Percentiles rank a stretch among this genome's conserved stretches.
These are phyloP conservation scores for Picathartes gymnocephalus DNA, from an alignment of 2,113 vertebrate genomes.

Conservation along the genomic window DNA sequence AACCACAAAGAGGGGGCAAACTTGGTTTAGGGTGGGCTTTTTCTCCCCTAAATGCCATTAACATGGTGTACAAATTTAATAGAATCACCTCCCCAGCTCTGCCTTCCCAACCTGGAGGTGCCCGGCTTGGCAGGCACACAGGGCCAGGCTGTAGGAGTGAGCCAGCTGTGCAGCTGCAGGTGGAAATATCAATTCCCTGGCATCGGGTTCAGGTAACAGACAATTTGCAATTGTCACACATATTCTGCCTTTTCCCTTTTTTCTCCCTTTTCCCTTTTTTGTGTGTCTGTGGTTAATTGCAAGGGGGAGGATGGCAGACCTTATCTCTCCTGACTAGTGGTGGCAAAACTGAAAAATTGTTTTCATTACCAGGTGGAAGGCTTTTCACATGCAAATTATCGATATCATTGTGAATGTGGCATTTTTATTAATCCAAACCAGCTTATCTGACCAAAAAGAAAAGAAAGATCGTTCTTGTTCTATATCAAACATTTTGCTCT, in stretches of 20 bases:
- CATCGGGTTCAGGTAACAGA: background rate
- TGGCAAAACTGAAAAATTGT: slow-evolving; percentile 50
- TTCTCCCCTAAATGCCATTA: background rate
- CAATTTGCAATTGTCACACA: background rate
- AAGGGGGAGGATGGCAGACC: slow-evolving; percentile 22
- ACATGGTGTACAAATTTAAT: background rate
- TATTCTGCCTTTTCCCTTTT: background rate
- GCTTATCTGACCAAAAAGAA: background rate
- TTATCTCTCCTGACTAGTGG: slow-evolving; percentile 36
- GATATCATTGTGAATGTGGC: slow-evolving; percentile 54
- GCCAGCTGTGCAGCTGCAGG: background rate
- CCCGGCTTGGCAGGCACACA: background rate
- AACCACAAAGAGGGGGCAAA: background rate
- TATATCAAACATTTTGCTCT: background rate
- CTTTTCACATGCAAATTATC: slow-evolving; percentile 58
- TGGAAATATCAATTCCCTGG: background rate
- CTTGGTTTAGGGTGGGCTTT: background rate
- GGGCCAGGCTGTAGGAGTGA: background rate
- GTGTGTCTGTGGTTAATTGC: background rate
- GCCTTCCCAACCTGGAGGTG: background rate
- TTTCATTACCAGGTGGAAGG: slow-evolving; percentile 51
- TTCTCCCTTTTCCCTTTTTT: background rate
- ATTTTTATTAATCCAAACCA: slow-evolving; percentile 49
- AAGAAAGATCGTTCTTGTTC: slow-evolving; percentile 1
- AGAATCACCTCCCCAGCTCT: background rate